These are phyloP conservation scores for Catharus fuscescens DNA, from an alignment of 2,113 vertebrate species.

Conservation along the genomic window DNA sequence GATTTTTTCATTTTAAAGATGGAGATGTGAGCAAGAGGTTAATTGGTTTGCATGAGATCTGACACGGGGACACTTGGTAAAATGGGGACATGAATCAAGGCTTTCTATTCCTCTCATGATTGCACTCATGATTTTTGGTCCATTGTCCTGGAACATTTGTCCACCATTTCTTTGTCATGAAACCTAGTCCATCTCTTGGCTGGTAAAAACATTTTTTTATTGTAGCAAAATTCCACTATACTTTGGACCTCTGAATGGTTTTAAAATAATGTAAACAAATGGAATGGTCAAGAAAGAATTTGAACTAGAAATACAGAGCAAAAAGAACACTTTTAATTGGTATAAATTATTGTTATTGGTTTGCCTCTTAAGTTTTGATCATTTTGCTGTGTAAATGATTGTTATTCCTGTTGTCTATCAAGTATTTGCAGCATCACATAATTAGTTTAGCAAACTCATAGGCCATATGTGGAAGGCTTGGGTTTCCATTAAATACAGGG, in stretches of 20 bases:
- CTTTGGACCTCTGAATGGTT: neutral
- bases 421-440: neutral
- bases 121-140: neutral
- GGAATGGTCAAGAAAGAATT: neutral
- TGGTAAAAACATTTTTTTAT: neutral
- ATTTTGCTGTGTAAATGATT: neutral
- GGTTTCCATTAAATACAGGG: neutral
- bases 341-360: neutral
- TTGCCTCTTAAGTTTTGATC: neutral
- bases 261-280: neutral
- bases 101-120: neutral
- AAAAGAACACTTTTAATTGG: neutral
- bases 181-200: neutral
- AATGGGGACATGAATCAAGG: constrained; percentile 18
- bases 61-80: neutral
- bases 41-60: constrained; percentile 42
- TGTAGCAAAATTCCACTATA: neutral
- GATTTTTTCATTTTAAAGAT: constrained; percentile 13
- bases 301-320: neutral
- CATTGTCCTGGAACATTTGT: neutral
- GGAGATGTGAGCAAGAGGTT: constrained; percentile 35
- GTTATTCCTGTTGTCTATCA: neutral
- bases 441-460: constrained; percentile 1
- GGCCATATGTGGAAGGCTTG: neutral
- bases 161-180: neutral